Conservation (phyloP, 2,888 invertebrate species). For the Mythimna albipuncta region DNA sequence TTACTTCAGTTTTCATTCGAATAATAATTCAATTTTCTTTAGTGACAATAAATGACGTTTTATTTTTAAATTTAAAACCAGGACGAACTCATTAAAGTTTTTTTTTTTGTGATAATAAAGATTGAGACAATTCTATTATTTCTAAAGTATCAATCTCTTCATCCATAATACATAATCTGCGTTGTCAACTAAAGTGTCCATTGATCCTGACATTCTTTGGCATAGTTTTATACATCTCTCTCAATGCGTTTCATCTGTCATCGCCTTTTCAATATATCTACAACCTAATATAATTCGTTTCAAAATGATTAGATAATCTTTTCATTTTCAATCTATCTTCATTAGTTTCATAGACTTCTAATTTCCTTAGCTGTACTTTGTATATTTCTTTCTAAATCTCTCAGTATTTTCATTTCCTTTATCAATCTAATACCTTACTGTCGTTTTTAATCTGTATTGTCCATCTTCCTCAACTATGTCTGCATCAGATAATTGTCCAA, state of each 20-base stretch:
- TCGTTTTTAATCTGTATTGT: not conserved
- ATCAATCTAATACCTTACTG: not conserved
- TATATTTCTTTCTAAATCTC: not conserved
- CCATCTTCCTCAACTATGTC: not conserved
- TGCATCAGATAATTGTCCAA: slow-evolving; percentile 39
- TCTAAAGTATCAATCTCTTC: not conserved
- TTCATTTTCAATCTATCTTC: slow-evolving; percentile 33
- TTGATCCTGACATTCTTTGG: too few species aligned
- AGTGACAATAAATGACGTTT: not conserved
- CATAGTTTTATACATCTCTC: too few species aligned
- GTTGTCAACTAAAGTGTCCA: too few species aligned
- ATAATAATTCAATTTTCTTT: not conserved
- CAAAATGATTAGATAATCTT: too few species aligned
- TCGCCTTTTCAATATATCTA: too few species aligned
- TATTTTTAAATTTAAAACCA: not conserved
- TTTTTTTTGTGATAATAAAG: too few species aligned
- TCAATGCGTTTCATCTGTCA: too few species aligned
- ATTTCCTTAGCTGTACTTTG: slow-evolving; percentile 42
- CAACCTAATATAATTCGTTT: too few species aligned
- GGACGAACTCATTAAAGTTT: not conserved
- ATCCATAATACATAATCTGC: not conserved
- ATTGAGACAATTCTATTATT: not conserved
- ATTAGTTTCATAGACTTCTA: slow-evolving; percentile 41
- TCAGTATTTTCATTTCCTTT: not conserved
- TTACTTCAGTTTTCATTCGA: slow-evolving; percentile 7